Base-by-base conservation (phyloP, 1,140 invertebrate genomes). In the Drosophila kanapiae region DNA sequence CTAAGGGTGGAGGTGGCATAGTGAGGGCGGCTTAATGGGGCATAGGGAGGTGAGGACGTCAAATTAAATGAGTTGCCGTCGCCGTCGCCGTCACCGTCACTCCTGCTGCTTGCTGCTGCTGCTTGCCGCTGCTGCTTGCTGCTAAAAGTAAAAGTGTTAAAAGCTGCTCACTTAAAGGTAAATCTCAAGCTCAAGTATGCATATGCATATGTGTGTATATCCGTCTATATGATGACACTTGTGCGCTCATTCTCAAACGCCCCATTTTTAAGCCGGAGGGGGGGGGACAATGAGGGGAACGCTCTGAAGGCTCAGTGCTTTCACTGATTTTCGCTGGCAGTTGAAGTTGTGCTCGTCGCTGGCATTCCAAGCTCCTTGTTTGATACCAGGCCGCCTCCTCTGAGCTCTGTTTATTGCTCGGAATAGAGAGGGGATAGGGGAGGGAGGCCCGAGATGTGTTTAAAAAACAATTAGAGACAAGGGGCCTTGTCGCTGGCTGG, bases 111-210 rank as follows among this genome's bases (percentile, higher is more conserved):
- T 47, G 57, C 54, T 43, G 49, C 62, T 64, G 59, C 45, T 60
- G 53, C 27, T 29, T 42, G 9, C 23, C n/a, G 29, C 38, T n/a
- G 47, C 56, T 42, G 35, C 49, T 29, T 57, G 62, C 62, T 67
- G 61, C 56, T 65, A 42, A 86, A 88, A 88, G 84, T 88, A 77
- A 87, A 87, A 88, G 84, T 76, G 83, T 83, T 88, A 67, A 75
- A 87, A 82, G 84, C 83, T 87, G 83, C 72, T 87, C 83, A 83
- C 84, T 87, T 88, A 72, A 83, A 88, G 83, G 84, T 88, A 83
- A 87, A 87, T 77, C 80, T 87, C 63, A 40, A 42, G 75, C 70
- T 77, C 64, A 69, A 58, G 64, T 42, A 62, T 64, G 59, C 51
- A 37, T 43, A 56, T 59, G 42, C 37, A 45, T 43, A 57, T 60